Conservation (phyloP, 2,113 vertebrate genomes). For the Scolopax mira region DNA sequence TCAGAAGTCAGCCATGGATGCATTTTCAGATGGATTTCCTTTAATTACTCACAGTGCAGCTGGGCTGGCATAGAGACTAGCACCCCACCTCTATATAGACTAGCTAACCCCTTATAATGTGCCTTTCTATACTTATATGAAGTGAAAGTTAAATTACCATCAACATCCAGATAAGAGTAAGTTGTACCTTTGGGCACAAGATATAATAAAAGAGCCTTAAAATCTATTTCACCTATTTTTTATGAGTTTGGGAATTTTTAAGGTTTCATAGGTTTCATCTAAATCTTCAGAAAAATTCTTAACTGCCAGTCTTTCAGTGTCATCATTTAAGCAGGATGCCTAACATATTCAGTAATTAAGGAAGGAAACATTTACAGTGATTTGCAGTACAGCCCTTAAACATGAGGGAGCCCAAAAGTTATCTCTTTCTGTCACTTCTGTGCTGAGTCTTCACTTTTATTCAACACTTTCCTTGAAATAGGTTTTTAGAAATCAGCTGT, state of each 20-base stretch:
- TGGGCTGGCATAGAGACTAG: background rate
- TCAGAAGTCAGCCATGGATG: background rate
- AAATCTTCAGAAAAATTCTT: background rate
- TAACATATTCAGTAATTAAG: background rate
- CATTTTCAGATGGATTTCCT: background rate
- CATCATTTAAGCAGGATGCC: background rate
- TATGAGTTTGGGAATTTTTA: background rate
- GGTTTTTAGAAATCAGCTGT: slow-evolving; percentile 22
- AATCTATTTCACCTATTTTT: background rate
- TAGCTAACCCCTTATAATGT: background rate
- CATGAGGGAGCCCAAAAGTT: background rate
- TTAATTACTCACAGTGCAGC: background rate
- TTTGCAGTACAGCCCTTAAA: background rate
- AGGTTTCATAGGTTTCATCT: background rate
- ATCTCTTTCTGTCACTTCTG: background rate
- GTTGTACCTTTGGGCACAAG: background rate
- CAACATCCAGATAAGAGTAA: background rate
- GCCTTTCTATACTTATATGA: background rate
- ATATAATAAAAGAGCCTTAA: background rate
- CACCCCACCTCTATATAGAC: background rate
- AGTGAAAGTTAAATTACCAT: background rate
- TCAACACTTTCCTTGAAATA: background rate
- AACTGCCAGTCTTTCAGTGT: background rate
- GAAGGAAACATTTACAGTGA: background rate
- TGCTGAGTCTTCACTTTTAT: background rate